Evolutionary conservation across 2,113 vertebrate genomes (phyloP).

Genomic region (Bettongia penicillata): DNA sequence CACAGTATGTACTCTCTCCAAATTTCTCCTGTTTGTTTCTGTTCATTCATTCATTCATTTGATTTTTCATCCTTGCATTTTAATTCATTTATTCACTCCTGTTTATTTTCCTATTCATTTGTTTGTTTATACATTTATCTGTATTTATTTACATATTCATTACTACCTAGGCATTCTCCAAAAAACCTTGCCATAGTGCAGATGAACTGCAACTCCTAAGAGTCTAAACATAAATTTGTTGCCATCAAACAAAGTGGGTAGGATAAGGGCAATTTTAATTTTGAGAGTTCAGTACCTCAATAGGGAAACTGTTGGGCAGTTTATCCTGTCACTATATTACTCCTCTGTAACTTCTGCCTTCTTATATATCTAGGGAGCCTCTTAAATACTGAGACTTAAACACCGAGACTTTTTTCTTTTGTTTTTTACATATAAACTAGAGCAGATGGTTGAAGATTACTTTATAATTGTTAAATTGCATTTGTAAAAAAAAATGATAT

Average conservation of each 20-base stretch:
- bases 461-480: neutral
- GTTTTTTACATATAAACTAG: conserved; percentile 34
- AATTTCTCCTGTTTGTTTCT: neutral
- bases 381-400: conserved; percentile 46
- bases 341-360: conserved; percentile 7
- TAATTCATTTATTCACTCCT: neutral
- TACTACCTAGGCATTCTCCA: neutral
- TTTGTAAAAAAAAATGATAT: neutral
- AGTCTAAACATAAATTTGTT: conserved; percentile 49
- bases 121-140: neutral
- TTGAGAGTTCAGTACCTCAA: conserved; percentile 17
- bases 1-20: neutral
- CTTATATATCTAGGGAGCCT: conserved; percentile 22
- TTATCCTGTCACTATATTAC: neutral
- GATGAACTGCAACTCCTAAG: neutral
- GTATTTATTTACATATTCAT: conserved; percentile 25
- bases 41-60: neutral
- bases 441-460: conserved; percentile 1
- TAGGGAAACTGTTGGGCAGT: neutral
- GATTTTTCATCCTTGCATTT: neutral
- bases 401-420: conserved; percentile 6
- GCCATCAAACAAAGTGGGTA: neutral
- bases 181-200: neutral
- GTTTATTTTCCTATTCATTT: neutral
- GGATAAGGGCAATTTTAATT: conserved; percentile 47